phyloP scores from a whole-genome alignment of 2,113 vertebrate genomes.

The Zosterops hypoxanthus region DNA sequence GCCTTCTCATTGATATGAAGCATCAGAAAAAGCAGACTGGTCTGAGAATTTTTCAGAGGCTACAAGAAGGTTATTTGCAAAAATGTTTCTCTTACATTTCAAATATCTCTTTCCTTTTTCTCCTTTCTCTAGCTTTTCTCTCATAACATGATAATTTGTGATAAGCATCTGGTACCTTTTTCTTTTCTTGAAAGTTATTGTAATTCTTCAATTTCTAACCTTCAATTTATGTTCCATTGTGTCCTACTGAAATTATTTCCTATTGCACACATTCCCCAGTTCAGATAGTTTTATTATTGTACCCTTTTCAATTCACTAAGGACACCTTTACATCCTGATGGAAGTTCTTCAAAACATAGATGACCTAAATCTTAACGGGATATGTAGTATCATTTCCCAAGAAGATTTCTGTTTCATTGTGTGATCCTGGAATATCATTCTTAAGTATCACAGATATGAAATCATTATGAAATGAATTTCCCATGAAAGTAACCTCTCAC shows the following conservation, averaged over 20 bases:
- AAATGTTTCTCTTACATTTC: neutral
- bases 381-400: constrained; percentile 18
- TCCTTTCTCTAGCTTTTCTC: neutral
- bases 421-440: constrained; percentile 16
- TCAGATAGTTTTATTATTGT: constrained; percentile 52
- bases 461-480: constrained; percentile 51
- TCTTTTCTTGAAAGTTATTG: constrained; percentile 3
- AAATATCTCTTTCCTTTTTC: neutral
- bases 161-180: neutral
- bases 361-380: constrained; percentile 21
- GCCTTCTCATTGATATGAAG: constrained; percentile 6
- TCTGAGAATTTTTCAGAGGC: constrained; percentile 11
- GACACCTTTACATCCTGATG: constrained; percentile 9
- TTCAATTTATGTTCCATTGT: constrained; percentile 47
- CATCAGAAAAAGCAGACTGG: neutral
- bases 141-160: neutral
- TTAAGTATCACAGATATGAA: constrained; percentile 10
- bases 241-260: constrained; percentile 48
- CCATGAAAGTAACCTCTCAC: neutral
- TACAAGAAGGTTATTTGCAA: constrained; percentile 16
- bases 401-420: constrained; percentile 21
- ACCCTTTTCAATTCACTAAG: constrained; percentile 44
- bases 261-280: constrained; percentile 5
- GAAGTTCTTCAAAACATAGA: constrained; percentile 24
- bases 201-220: neutral